Evolutionary conservation across 2,797 vertebrate genomes (phyloP).

Genomic region (Pantherophis alleghaniensis): DNA sequence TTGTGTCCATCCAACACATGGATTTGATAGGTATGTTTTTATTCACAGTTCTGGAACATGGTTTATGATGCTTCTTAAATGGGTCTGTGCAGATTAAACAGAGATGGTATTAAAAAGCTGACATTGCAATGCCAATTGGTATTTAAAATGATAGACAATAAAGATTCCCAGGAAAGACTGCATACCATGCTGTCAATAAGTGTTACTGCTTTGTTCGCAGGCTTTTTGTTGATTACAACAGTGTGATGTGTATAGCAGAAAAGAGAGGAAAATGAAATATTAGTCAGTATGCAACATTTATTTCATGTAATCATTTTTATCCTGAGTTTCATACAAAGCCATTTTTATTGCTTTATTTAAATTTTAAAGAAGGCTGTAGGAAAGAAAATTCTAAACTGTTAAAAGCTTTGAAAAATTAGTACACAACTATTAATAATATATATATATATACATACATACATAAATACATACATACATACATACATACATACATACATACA

Average conservation of each 20-base stretch:
- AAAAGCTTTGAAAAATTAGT: constrained; percentile 44
- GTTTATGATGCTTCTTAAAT: not conserved
- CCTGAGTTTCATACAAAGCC: not conserved
- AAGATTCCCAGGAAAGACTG: constrained; percentile 46
- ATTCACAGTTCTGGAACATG: constrained; percentile 17
- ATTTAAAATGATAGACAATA: constrained; percentile 47
- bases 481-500: no score
- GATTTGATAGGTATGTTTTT: constrained; percentile 18
- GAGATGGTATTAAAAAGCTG: constrained; percentile 35
- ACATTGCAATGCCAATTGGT: constrained; percentile 1
- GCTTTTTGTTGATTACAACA: constrained; percentile 42
- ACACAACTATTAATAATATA: constrained; percentile 41
- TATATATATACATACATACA: no score
- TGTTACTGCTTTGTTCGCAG: constrained; percentile 37
- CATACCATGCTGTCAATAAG: constrained; percentile 36
- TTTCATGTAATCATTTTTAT: constrained; percentile 36
- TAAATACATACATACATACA: no score
- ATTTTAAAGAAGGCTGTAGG: constrained; percentile 43
- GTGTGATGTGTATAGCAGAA: constrained; percentile 47
- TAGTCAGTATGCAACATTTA: constrained; percentile 36
- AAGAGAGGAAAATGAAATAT: constrained; percentile 62
- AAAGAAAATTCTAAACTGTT: constrained; percentile 37
- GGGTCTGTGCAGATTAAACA: constrained; percentile 15
- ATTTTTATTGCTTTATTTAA: constrained; percentile 38
- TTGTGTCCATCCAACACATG: not conserved